Evolutionary conservation across 2,113 vertebrate species (phyloP), one percentile per base, ranked within the genome.

Genomic region (Calidris pygmaea): DNA sequence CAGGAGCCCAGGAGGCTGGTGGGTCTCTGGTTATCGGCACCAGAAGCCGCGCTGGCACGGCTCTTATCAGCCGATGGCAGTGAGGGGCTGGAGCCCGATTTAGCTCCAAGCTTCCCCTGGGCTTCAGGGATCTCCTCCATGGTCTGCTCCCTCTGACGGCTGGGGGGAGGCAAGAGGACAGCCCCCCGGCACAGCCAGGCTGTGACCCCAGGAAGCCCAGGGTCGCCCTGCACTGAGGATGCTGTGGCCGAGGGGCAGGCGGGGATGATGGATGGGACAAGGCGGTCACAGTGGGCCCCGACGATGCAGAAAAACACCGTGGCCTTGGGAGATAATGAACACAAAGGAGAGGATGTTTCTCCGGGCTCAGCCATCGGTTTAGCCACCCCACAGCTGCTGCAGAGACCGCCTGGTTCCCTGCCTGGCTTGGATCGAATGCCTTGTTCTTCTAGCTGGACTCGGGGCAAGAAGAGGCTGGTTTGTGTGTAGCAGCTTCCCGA

Each of bases 291-390:
- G 84, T 0, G 56, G 48, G 48, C 63, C 66, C 39, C 1, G 2
- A 50, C 66, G 71, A 20, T 37, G 30, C 41, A 62, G 45, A 63
- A 73, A 96, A 96, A 81, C 84, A 78, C 27, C 1, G 1, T 23
- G 95, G 76, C 92, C 95, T 95, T 94, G 87, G 82, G 56, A 80
- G 72, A 86, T 8, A 88, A 34, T 2, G 66, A 83, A 50, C 55
- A 91, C 83, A 91, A 95, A 95, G 63, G 59, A 89, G 80, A 94
- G 93, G 94, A 89, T 81, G 84, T 84, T 86, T 39, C 76, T 47
- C 45, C 0, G 1, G 50, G 55, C 68, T 93, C 65, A 52, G 35
- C 30, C 85, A 3, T 3, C 0, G 1, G 8, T n/a, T 66, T 22
- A 45, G 72, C 68, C 65, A 5, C 35, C 3, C 1, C 2, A 6